Percentiles rank a stretch among this genome's conserved stretches.
These are phyloP conservation scores for Oligia fasciuncula DNA, from an alignment of 2,888 invertebrate genomes.

Conservation along the genomic window DNA sequence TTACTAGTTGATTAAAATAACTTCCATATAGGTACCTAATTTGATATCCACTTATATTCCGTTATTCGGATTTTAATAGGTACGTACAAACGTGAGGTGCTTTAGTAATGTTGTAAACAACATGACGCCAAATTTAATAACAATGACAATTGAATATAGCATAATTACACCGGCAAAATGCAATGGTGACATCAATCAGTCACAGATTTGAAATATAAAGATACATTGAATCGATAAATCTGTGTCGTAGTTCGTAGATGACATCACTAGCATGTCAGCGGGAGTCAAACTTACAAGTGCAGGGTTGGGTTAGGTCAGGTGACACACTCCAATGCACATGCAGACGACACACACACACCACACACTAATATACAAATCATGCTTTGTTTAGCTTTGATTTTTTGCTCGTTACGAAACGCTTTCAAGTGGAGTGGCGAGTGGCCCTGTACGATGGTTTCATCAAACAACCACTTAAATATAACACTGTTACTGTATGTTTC, in stretches of 20 bases:
- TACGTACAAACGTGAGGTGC: conserved; percentile 18
- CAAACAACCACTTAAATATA: conserved; percentile 48
- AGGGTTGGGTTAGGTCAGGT: conserved; percentile 89
- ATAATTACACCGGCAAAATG: conserved; percentile 32
- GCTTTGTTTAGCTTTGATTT: conserved; percentile 64
- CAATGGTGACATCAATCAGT: conserved; percentile 14
- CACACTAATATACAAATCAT: conserved; percentile 62
- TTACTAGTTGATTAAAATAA: conserved; percentile 34
- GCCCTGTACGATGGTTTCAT: conserved; percentile 46
- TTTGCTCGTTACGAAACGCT: conserved; percentile 65
- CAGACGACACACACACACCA: conserved; percentile 64
- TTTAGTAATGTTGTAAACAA: conserved; percentile 41
- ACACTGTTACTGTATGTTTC: conserved; percentile 38
- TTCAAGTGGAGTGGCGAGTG: conserved; percentile 60
- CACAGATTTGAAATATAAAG: not conserved
- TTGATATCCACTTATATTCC: conserved; percentile 6
- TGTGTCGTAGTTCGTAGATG: conserved; percentile 22
- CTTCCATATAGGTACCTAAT: conserved; percentile 8
- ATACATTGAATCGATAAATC: conserved; percentile 64
- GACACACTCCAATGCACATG: conserved; percentile 83
- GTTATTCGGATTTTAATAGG: conserved; percentile 17
- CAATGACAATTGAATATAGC: conserved; percentile 35
- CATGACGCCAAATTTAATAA: conserved; percentile 19
- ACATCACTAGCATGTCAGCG: conserved; percentile 77
- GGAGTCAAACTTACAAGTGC: conserved; percentile 84